Conservation (phyloP, 2,797 vertebrate species). For the Tadarida brasiliensis region DNA sequence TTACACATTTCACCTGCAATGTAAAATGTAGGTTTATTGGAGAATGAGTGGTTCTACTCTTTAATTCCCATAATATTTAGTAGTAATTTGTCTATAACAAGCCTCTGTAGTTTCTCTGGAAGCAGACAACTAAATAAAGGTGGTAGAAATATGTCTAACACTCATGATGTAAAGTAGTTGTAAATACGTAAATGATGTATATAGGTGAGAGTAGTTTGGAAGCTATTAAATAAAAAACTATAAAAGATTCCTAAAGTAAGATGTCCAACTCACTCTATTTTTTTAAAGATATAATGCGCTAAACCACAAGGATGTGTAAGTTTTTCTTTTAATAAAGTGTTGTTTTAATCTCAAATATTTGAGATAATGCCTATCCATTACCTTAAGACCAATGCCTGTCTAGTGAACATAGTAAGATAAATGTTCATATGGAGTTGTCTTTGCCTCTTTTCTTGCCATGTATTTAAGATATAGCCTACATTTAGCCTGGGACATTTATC, state of each 20-base stretch:
- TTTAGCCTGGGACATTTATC: slow-evolving; percentile 57
- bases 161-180: not conserved
- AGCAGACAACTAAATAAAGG: not conserved
- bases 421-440: not conserved
- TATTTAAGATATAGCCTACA: slow-evolving; percentile 56
- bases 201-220: not conserved
- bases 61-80: not conserved
- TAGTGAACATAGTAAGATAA: slow-evolving; percentile 57
- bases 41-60: not conserved
- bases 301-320: not conserved
- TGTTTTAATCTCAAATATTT: slow-evolving; percentile 76
- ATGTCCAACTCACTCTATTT: not conserved
- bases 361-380: slow-evolving; percentile 71
- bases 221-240: not conserved
- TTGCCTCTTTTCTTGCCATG: slow-evolving; percentile 41
- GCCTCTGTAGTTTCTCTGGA: not conserved
- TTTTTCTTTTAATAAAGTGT: slow-evolving; percentile 51
- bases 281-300: slow-evolving; percentile 23
- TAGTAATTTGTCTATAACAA: not conserved
- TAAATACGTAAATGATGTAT: not conserved
- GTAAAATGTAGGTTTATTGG: not conserved
- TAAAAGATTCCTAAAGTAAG: slow-evolving; percentile 9
- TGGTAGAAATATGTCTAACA: not conserved
- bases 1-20: not conserved
- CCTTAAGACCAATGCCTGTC: slow-evolving; percentile 51